phyloP scores from a whole-genome alignment of 2,888 invertebrate species.

The Lamellibrachia columna region DNA sequence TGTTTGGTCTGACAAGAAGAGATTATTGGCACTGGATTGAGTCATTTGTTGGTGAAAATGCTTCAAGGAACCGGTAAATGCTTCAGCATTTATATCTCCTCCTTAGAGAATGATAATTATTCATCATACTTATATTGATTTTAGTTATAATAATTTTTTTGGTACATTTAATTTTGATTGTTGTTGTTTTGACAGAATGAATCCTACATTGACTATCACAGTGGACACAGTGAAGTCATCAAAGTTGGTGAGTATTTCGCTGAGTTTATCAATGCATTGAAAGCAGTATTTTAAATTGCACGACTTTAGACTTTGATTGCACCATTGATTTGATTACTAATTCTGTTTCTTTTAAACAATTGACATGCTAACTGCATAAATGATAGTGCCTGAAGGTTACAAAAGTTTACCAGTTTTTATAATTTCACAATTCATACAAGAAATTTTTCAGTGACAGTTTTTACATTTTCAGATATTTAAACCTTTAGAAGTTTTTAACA shows the following conservation, averaged over 20 bases:
- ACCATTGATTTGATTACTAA: no score
- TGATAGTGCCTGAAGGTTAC: background rate
- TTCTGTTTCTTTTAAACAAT: background rate
- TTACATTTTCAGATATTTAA: background rate
- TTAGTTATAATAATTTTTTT: background rate
- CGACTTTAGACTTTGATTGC: no score
- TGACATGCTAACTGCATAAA: background rate
- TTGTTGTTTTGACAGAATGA: background rate
- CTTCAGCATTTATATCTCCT: background rate
- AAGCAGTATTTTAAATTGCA: background rate
- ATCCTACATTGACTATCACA: background rate
- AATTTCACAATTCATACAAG: background rate
- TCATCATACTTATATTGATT: background rate
- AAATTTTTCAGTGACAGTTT: background rate
- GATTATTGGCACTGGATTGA: slow-evolving; percentile 34
- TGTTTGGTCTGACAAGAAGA: slow-evolving; percentile 27
- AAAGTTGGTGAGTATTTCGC: background rate
- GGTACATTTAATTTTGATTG: background rate
- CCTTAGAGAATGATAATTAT: no score
- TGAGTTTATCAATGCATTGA: background rate
- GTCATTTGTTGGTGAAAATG: background rate
- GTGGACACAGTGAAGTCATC: slow-evolving; percentile 8
- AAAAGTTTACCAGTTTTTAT: background rate
- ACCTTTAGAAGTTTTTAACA: background rate
- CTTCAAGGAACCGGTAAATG: slow-evolving; percentile 16